Evolutionary conservation across 2,797 vertebrate species (phyloP).

Genomic region (Gallinago stenura): DNA sequence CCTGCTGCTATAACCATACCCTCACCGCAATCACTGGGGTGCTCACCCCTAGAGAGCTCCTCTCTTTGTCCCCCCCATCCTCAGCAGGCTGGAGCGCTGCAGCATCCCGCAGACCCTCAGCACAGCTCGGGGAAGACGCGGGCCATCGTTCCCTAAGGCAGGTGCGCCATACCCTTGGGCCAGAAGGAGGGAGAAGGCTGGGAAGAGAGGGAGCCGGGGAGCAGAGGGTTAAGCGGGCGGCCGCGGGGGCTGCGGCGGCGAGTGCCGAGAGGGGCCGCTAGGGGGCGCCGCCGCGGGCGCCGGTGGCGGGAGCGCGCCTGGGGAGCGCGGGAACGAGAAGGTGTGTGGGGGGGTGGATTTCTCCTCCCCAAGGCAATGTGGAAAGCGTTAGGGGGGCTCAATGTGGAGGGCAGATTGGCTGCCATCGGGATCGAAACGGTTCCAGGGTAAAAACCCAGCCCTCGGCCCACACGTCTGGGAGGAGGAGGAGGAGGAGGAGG

Average conservation of each 20-base stretch:
- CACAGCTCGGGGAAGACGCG: accelerated
- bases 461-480: background rate
- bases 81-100: accelerated
- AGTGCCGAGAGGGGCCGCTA: background rate
- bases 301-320: no score
- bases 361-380: background rate
- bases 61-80: accelerated
- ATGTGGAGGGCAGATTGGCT: background rate
- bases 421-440: background rate
- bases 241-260: no score
- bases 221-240: no score
- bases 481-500: no score
- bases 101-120: accelerated
- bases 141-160: accelerated
- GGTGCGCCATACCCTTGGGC: accelerated
- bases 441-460: background rate
- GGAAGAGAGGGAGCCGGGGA: no score
- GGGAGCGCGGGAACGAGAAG: background rate
- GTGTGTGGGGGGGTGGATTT: background rate
- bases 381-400: background rate
- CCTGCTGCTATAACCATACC: accelerated
- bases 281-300: background rate
- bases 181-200: background rate
- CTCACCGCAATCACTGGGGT: accelerated
- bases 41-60: accelerated